These are phyloP conservation scores for Cyclophora albipunctata DNA, from an alignment of 2,888 invertebrate genomes.

Conservation along the genomic window DNA sequence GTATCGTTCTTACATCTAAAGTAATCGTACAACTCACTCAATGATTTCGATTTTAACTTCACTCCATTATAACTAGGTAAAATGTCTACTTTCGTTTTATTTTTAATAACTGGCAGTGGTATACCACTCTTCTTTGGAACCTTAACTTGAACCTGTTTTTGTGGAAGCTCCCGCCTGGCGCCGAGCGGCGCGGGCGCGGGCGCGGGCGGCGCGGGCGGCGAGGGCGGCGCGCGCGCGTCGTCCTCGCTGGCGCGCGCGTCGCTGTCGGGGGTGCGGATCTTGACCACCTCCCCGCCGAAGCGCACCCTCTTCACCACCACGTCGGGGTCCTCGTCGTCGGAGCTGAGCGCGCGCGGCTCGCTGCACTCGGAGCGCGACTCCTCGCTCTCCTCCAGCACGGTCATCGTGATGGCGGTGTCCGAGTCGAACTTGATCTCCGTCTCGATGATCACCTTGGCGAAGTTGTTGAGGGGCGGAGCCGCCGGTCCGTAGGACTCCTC, in stretches of 20 bases:
- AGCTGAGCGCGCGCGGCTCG: slow-evolving; percentile 74
- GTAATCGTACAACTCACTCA: slow-evolving; percentile 66
- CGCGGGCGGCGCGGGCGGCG: no score
- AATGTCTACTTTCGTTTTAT: slow-evolving; percentile 33
- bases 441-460: slow-evolving; percentile 84
- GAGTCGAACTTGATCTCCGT: slow-evolving; percentile 89
- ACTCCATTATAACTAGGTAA: slow-evolving; percentile 41
- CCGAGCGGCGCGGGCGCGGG: no score
- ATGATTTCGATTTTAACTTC: slow-evolving; percentile 65
- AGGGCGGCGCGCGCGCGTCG: slow-evolving; percentile 24
- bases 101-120: slow-evolving; percentile 57
- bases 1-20: slow-evolving; percentile 57
- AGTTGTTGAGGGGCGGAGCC: slow-evolving; percentile 48
- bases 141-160: slow-evolving; percentile 33
- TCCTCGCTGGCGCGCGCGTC: slow-evolving; percentile 79
- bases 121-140: slow-evolving; percentile 54
- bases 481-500: slow-evolving; percentile 73
- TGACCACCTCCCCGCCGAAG: slow-evolving; percentile 91
- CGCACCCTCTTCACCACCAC: slow-evolving; percentile 81
- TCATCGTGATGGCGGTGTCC: slow-evolving; percentile 88
- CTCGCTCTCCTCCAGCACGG: slow-evolving; percentile 82
- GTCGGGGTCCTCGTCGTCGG: slow-evolving; percentile 76
- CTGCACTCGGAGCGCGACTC: slow-evolving; percentile 53
- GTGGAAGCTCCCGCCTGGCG: no score
- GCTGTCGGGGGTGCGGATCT: slow-evolving; percentile 89